Evolutionary conservation across 2,888 invertebrate genomes (phyloP), one percentile per base, ranked within the genome.

Genomic region (Stratiomys singularior): DNA sequence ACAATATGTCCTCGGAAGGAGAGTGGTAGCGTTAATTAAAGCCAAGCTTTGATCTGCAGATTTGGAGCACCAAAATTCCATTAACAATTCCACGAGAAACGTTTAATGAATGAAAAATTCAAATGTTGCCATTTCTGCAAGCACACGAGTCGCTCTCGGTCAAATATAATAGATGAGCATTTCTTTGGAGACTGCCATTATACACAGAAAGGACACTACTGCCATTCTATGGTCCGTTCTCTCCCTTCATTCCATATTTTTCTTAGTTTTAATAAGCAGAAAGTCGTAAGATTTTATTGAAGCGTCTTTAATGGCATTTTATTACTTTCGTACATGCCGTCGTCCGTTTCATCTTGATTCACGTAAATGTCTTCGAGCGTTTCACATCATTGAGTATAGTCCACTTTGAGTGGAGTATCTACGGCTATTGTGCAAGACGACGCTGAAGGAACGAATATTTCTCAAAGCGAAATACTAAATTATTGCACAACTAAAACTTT

Each of bases 201-300:
- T n/a, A 13, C 21, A 28, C 37, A 13, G 7, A 46, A 69, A 46
- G 23, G 69, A 69, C 52, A 52, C 15, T 52, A 18, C 15, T 13
- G 15, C 4, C 4, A 4, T 52, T 9, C 37, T 9, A 37, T 37
- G 37, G 5, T 18, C 18, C 52, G 13, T 0, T n/a, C 5, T 66
- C 18, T 30, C 4, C 30, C 30, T 64, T 15, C 5, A 21, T 37
- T 3, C 28, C 66, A 25, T 69, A 69, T 47, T 46, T 46, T 25
- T 46, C 25, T 7, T 25, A 46, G 23, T 69, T 69, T 69, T 69
- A 69, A 69, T 69, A 69, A 69, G 30, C 46, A 46, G 69, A 23
- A 21, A 46, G 47, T 47, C 46, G 18, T 69, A 46, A 46, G 69
- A 46, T 47, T 67, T 69, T 69, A 69, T 69, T 46, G 46, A 69